phyloP scores from a whole-genome alignment of 37 sponge, comb jelly and placozoan species.

The Amphimedon queenslandica region DNA sequence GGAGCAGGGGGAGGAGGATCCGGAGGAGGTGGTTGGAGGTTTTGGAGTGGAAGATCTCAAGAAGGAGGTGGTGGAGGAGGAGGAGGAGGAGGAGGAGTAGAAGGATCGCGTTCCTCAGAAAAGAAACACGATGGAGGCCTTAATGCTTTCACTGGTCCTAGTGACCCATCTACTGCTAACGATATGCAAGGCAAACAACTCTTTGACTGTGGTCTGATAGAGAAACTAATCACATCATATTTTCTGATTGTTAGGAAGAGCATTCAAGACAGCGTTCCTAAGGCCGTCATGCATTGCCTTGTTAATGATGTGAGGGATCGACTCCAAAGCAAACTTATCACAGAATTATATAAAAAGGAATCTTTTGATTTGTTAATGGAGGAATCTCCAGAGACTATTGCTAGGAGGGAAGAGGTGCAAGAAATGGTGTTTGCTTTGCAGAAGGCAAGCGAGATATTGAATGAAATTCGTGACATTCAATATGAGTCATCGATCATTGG shows the following conservation, averaged over 20 bases:
- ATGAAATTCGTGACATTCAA: slow-evolving; percentile 78
- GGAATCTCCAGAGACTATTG: slow-evolving; percentile 56
- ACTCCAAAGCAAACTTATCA: slow-evolving; percentile 84
- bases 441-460: slow-evolving; percentile 60
- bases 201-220: slow-evolving; percentile 75
- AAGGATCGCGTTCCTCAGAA: background rate
- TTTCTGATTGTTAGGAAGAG: slow-evolving; percentile 93
- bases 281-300: slow-evolving; percentile 96
- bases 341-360: slow-evolving; percentile 81
- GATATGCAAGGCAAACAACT: slow-evolving; percentile 31
- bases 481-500: slow-evolving; percentile 49
- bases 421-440: slow-evolving; percentile 89
- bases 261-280: slow-evolving; percentile 93
- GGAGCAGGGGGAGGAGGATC: background rate
- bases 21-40: background rate
- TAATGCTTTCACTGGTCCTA: background rate
- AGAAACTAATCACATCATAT: slow-evolving; percentile 86
- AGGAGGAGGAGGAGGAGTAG: background rate
- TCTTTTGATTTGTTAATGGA: slow-evolving; percentile 76
- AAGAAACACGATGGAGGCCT: background rate
- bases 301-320: slow-evolving; percentile 86
- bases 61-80: slow-evolving; percentile 1
- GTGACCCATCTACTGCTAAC: background rate
- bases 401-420: slow-evolving; percentile 56
- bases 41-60: background rate